These are phyloP conservation scores for Xanthorhoe designata DNA, from an alignment of 2,888 invertebrate species.

Conservation along the genomic window DNA sequence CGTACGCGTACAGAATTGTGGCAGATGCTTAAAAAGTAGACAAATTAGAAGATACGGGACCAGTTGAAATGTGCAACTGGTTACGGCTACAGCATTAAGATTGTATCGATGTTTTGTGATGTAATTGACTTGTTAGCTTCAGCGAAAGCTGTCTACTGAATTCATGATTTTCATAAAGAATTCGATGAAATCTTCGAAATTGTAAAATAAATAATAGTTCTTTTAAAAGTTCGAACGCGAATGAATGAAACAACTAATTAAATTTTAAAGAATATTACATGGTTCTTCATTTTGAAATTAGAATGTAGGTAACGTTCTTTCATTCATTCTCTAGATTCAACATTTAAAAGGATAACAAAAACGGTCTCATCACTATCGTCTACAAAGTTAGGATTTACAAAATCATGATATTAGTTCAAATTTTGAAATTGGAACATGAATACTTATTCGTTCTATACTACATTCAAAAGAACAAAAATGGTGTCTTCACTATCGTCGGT, in stretches of 20 bases:
- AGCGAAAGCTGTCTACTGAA: constrained; percentile 13
- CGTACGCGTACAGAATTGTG: constrained; percentile 36
- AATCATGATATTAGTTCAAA: too few relatives aligned
- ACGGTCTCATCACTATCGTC: too few relatives aligned
- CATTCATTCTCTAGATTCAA: too few relatives aligned
- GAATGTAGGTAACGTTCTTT: too few relatives aligned
- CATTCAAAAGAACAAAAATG: constrained; percentile 1
- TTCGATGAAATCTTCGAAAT: neutral
- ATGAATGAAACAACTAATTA: neutral
- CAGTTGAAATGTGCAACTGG: constrained; percentile 37
- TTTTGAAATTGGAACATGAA: too few relatives aligned
- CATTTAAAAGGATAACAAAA: too few relatives aligned
- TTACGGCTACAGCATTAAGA: constrained; percentile 30
- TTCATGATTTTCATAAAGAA: neutral
- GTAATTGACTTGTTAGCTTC: constrained; percentile 25
- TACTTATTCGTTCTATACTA: constrained; percentile 5
- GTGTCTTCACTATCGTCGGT: constrained; percentile 7
- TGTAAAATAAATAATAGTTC: too few relatives aligned
- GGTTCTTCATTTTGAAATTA: too few relatives aligned
- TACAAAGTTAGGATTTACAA: too few relatives aligned
- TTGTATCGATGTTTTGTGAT: constrained; percentile 25
- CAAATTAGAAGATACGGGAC: constrained; percentile 39
- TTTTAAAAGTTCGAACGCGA: neutral
- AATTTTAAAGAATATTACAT: too few relatives aligned
- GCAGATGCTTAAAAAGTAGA: constrained; percentile 35